Conservation (phyloP, 2,888 invertebrate species). For the Calliphora vomitoria region DNA sequence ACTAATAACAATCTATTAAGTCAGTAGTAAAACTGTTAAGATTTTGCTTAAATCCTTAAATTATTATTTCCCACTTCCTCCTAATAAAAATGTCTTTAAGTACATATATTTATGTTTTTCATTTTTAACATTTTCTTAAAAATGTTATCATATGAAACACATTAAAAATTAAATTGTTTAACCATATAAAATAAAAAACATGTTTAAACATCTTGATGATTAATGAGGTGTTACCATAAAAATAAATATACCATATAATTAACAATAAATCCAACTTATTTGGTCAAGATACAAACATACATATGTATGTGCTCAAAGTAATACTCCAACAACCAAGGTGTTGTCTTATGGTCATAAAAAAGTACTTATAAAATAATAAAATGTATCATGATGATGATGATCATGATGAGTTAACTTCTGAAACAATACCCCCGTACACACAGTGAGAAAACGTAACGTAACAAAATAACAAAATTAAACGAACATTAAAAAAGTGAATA, state of each 20-base stretch:
- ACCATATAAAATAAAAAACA: conserved; percentile 21
- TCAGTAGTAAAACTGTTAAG: no score
- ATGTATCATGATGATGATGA: conserved; percentile 41
- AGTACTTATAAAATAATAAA: conserved; percentile 73
- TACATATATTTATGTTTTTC: no score
- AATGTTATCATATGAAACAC: conserved; percentile 13
- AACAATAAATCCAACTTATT: conserved; percentile 53
- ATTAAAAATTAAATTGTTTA: conserved; percentile 46
- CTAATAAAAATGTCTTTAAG: no score
- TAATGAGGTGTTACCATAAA: conserved; percentile 67
- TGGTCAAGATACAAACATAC: conserved; percentile 13
- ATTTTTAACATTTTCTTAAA: not conserved
- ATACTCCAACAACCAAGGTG: conserved; percentile 57
- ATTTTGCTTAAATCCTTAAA: no score
- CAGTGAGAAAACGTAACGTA: conserved; percentile 53
- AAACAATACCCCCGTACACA: conserved; percentile 35
- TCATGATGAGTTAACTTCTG: conserved; percentile 44
- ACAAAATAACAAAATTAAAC: conserved; percentile 58
- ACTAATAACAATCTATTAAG: no score
- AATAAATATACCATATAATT: conserved; percentile 68
- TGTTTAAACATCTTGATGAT: conserved; percentile 50
- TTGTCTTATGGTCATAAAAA: conserved; percentile 69
- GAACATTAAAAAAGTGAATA: conserved; percentile 68
- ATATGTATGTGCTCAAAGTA: not conserved
- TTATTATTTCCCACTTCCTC: no score